Conservation (phyloP, 2,797 vertebrate species). For the Acanthurus tractus region DNA sequence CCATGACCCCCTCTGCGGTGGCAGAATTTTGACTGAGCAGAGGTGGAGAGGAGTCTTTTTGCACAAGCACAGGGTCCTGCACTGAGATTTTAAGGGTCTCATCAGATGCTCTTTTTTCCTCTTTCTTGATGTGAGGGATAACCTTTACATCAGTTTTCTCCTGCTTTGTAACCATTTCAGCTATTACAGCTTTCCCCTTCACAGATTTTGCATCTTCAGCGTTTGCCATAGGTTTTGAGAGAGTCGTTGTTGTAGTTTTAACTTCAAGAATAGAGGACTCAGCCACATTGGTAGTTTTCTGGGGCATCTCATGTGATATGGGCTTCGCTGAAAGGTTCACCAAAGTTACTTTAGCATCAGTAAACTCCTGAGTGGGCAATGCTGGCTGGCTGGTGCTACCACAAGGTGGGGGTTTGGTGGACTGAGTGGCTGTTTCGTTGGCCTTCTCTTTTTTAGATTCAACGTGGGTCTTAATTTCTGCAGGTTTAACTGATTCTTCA, state of each 20-base stretch:
- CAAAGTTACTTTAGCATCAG: constrained; percentile 25
- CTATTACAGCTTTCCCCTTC: constrained; percentile 5
- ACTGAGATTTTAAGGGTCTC: constrained; percentile 22
- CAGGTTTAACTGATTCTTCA: constrained; percentile 35
- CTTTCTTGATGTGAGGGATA: constrained; percentile 37
- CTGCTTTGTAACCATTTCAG: constrained; percentile 32
- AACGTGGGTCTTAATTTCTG: constrained; percentile 30
- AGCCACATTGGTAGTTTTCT: constrained; percentile 34
- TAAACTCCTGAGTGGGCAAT: constrained; percentile 13
- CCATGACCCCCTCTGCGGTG: constrained; percentile 33
- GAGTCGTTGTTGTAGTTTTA: constrained; percentile 34
- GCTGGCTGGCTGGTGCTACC: constrained; percentile 29
- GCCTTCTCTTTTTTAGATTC: constrained; percentile 45
- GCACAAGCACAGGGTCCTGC: not conserved
- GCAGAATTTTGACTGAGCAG: constrained; percentile 26
- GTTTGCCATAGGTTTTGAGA: constrained; percentile 11
- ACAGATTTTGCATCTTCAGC: constrained; percentile 23
- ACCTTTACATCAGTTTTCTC: constrained; percentile 34
- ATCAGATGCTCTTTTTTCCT: constrained; percentile 10
- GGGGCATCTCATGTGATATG: constrained; percentile 22
- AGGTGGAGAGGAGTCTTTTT: constrained; percentile 29
- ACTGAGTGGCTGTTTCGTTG: constrained; percentile 52
- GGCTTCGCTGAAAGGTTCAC: constrained; percentile 28
- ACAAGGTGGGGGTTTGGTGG: constrained; percentile 27
- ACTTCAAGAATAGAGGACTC: constrained; percentile 48